Evolutionary conservation across 1,140 invertebrate species (phyloP), one percentile per base, ranked within the genome.

Genomic region (Brachionus paranguensis): DNA sequence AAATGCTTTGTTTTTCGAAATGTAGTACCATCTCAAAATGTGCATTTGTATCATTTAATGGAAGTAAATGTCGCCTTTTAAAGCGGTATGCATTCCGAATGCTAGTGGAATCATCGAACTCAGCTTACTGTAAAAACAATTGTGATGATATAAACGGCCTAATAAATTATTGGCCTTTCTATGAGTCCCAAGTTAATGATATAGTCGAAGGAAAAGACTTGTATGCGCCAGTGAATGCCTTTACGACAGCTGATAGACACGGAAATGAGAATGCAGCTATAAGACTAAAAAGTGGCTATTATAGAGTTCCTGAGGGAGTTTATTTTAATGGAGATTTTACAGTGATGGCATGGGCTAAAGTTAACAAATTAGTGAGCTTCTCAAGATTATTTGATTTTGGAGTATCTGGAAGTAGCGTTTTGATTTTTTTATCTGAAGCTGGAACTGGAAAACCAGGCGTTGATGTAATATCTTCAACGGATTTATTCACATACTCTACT

Each of bases 321-420:
- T 76, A 76, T 76, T 50, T 76, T 50, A 76, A 47, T 50, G 72
- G 72, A 50, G 72, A 76, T 76, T 76, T 50, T 76, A 76, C 72
- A 14, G 45, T 76, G 20, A 27, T 29, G 47, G n/a, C 72, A 7
- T 76, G 72, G 72, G 45, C n/a, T 14, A 50, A 27, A 76, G 72
- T 76, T 10, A 76, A 50, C 14, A 27, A 47, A 50, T 24, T 76
- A 14, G 45, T 33, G 3, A 37, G 43, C 27, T 76, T 20, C 50
- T 76, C 72, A 43, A 41, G 70, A 43, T 43, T 74, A 14, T 17
- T 74, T 74, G 72, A 76, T n/a, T 50, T 76, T 50, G 43, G 72
- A 37, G 12, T 24, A 27, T 43, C 72, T 10, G 45, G 72, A 20
- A 29, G 27, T 27, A 50, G 20, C 29, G 45, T 76, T 76, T 27